phyloP scores from a whole-genome alignment of 1,140 invertebrate species.

The Lasaia peninsularis region DNA sequence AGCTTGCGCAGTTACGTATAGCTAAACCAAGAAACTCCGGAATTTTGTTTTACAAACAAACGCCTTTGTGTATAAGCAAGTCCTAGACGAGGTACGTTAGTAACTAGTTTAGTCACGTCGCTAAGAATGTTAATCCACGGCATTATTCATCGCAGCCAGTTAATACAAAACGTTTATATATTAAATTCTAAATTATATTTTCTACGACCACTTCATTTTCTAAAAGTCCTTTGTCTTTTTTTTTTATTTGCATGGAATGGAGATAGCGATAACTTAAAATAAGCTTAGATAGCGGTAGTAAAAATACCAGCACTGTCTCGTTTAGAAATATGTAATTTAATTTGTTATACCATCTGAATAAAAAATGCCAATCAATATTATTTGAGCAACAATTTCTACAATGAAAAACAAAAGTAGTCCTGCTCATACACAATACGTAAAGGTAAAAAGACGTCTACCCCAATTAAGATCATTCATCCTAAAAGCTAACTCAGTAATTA shows the following conservation, averaged over 20 bases:
- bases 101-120: slow-evolving; percentile 41
- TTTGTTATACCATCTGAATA: no score
- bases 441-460: slow-evolving; percentile 41
- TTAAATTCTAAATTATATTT: slow-evolving; percentile 10
- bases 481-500: slow-evolving; percentile 60
- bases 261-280: no score
- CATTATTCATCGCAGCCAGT: slow-evolving; percentile 17
- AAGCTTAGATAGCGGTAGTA: no score
- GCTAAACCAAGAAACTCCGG: slow-evolving; percentile 19
- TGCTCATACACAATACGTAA: not conserved
- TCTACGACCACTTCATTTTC: slow-evolving; percentile 10
- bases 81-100: slow-evolving; percentile 24
- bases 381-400: no score
- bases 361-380: no score
- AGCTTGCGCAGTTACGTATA: slow-evolving; percentile 18
- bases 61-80: slow-evolving; percentile 46
- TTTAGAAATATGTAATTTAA: no score
- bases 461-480: slow-evolving; percentile 51
- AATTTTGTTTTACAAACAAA: slow-evolving; percentile 68
- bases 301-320: no score
- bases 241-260: no score
- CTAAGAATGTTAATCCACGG: slow-evolving; percentile 28
- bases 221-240: not conserved
- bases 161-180: slow-evolving; percentile 12
- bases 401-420: not conserved